Percentiles rank a stretch among this genome's conserved stretches.
phyloP scores from a whole-genome alignment of 2,113 vertebrate genomes.

The Gobio gobio region DNA sequence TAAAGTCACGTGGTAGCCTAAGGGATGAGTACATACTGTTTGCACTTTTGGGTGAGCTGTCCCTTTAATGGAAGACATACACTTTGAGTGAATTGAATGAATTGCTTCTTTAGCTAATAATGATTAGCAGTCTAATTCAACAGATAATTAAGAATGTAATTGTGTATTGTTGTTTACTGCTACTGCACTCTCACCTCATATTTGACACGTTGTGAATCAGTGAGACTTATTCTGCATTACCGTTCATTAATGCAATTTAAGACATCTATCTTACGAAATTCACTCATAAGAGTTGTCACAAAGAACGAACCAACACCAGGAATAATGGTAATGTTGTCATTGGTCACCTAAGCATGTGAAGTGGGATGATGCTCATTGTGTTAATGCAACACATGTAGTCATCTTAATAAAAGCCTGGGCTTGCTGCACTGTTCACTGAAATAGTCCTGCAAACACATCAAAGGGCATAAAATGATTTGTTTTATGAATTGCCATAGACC shows the following conservation, averaged over 20 bases:
- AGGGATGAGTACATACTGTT: neutral
- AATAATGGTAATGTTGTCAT: neutral
- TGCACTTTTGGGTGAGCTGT: neutral
- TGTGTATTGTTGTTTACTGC: neutral
- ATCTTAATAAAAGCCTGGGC: constrained; percentile 24
- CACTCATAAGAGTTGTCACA: neutral
- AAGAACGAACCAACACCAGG: constrained; percentile 1
- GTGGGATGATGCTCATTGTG: constrained; percentile 51
- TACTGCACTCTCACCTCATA: neutral
- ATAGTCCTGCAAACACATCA: constrained; percentile 21
- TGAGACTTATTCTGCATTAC: neutral
- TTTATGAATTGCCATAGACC: constrained; percentile 4
- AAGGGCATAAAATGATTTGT: neutral
- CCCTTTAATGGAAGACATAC: neutral
- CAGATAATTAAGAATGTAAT: neutral
- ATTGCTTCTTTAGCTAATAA: neutral
- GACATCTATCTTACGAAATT: neutral
- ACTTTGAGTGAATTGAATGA: neutral
- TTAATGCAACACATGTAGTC: constrained; percentile 61
- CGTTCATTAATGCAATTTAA: neutral
- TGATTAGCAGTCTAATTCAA: neutral
- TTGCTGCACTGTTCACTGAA: constrained; percentile 55
- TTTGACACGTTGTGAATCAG: neutral
- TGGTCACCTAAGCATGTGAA: constrained; percentile 38
- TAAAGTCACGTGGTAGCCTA: neutral